Evolutionary conservation across 1,140 invertebrate species (phyloP).

Genomic region (Zaprionus nigranus): DNA sequence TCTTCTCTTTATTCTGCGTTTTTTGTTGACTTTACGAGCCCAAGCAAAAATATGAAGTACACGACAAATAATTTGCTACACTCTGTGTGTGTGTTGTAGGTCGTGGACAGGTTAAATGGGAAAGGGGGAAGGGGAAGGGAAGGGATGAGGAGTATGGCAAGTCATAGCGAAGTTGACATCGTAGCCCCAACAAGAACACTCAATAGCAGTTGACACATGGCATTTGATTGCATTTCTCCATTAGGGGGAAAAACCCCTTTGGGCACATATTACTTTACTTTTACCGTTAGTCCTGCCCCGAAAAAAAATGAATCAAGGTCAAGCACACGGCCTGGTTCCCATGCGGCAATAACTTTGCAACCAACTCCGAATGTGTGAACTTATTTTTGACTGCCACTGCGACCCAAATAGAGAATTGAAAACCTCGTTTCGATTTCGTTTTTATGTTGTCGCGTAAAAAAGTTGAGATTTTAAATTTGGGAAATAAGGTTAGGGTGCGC

Average conservation of each 20-base stretch:
- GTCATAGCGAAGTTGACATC: conserved; percentile 11
- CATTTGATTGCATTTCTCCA: conserved; percentile 46
- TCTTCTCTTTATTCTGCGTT: background rate
- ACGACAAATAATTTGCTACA: conserved; percentile 46
- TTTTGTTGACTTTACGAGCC: conserved; percentile 44
- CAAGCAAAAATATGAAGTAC: conserved; percentile 43
- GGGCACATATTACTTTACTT: conserved; percentile 22
- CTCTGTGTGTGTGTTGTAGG: conserved; percentile 14
- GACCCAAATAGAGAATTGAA: background rate
- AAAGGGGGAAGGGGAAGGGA: background rate
- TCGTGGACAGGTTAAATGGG: background rate
- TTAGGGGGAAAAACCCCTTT: conserved; percentile 40
- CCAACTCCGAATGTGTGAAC: conserved; percentile 10
- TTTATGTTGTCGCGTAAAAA: conserved; percentile 5
- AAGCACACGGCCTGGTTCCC: background rate
- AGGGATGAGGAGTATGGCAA: background rate
- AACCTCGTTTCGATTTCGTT: conserved; percentile 1
- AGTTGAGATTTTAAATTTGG: conserved; percentile 1
- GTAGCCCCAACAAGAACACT: conserved; percentile 19
- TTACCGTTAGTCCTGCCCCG: background rate
- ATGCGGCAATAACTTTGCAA: conserved; percentile 1
- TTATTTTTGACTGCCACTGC: background rate
- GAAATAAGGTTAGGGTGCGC: background rate
- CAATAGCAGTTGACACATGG: conserved; percentile 49
- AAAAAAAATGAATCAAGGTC: conserved; percentile 21